Evolutionary conservation across 2,888 invertebrate genomes (phyloP).

Genomic region (Lepidochrysops patricia): DNA sequence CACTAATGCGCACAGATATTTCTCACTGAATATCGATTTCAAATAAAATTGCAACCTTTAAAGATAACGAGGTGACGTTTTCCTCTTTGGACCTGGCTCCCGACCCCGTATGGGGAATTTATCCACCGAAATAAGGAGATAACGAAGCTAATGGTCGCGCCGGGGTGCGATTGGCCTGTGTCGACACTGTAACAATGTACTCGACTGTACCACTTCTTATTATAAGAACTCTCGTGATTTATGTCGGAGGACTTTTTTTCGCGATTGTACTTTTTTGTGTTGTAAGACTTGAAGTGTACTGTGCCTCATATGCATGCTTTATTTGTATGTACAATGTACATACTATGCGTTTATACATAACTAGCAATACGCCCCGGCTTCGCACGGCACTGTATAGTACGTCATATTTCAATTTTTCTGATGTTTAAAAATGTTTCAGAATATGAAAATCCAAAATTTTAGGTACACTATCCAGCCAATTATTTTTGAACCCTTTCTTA

Average conservation of each 20-base stretch:
- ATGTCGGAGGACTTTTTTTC: not conserved
- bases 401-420: too few relatives aligned
- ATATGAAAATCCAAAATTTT: too few relatives aligned
- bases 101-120: constrained; percentile 59
- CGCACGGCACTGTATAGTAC: too few relatives aligned
- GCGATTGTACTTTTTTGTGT: not conserved
- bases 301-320: too few relatives aligned
- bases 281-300: not conserved
- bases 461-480: too few relatives aligned
- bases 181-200: constrained; percentile 13
- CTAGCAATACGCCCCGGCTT: too few relatives aligned
- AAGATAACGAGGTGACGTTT: constrained; percentile 73
- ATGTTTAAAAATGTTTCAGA: too few relatives aligned
- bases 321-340: too few relatives aligned
- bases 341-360: too few relatives aligned
- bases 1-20: constrained; percentile 39
- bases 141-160: constrained; percentile 63
- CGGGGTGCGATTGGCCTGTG: constrained; percentile 36
- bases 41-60: constrained; percentile 75
- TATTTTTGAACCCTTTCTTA: too few relatives aligned
- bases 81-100: constrained; percentile 61
- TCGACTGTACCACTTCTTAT: not conserved
- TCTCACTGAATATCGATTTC: constrained; percentile 71
- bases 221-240: not conserved
- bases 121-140: constrained; percentile 72